Evolutionary conservation across 2,113 vertebrate genomes (phyloP).

Genomic region (Thermophis baileyi): DNA sequence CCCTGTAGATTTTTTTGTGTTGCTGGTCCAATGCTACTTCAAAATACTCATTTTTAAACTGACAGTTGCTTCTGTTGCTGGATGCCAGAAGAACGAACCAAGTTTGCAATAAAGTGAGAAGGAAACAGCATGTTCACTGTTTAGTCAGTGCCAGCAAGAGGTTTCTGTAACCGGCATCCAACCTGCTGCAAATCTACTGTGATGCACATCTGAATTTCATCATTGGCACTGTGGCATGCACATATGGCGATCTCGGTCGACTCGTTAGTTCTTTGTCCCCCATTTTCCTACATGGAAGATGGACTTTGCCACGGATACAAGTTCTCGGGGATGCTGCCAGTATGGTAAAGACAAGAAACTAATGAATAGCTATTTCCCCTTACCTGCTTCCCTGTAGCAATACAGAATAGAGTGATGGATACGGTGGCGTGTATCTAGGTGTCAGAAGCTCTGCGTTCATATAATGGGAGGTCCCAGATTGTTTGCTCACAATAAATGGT

Average conservation of each 20-base stretch:
- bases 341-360: not conserved
- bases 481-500: not conserved
- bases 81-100: conserved; percentile 23
- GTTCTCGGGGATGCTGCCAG: not conserved
- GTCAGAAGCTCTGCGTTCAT: not conserved
- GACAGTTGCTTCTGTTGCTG: not conserved
- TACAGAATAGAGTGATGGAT: not conserved
- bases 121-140: not conserved
- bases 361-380: not conserved
- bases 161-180: not conserved
- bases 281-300: not conserved
- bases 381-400: not conserved
- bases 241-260: not conserved
- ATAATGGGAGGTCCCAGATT: not conserved
- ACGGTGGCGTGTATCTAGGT: not conserved
- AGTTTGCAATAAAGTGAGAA: conserved; percentile 35
- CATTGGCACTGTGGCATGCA: not conserved
- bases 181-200: not conserved
- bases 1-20: not conserved
- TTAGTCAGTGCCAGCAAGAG: not conserved
- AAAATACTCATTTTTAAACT: not conserved
- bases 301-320: not conserved
- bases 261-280: not conserved
- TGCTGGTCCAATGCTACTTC: not conserved
- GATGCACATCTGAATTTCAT: not conserved